Base-by-base conservation (phyloP, 2,113 vertebrate genomes). In the Callopanchax toddi region DNA sequence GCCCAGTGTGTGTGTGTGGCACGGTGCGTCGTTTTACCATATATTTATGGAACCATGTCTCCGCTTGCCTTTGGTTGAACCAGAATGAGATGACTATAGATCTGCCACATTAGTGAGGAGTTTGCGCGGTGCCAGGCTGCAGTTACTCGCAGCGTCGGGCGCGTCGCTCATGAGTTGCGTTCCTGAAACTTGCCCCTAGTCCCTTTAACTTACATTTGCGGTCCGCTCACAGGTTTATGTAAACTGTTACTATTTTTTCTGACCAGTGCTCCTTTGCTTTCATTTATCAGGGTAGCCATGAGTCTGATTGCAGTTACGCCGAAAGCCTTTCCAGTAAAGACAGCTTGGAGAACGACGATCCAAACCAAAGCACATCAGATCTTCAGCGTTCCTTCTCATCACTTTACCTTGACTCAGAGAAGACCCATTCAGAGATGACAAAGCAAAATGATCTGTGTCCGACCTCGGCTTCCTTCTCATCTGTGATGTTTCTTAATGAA, bases 321-420 rank as follows among this genome's bases (percentile, higher is more conserved):
- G 94, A 94, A 77, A 97, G 93, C 56, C 65, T 95, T 53, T 94
- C 87, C 13, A 96, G 94, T 84, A 79, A 91, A 78, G 96, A 99
- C 86, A 99, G 96, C 76, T 93, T 98, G 83, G 96, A 98, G 55
- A 89, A 78, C 67, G 90, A 91, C 54, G 89, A 93, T 9, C 75
- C 49, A 81, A 86, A 87, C 68, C 85, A 81, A 60, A 88, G 75
- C 64, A 58, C 61, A 66, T 71, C 76, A 49, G 22, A 67, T 9
- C 74, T 10, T 50, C 84, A 82, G 68, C 76, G 51, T 16, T 60
- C 76, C 59, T 82, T 25, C 82, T 79, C 78, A 58, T 71, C 85
- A 23, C 34, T 69, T n/a, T 64, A 80, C 1, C 71, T 87, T 60
- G 85, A 85, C 64, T 84, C 75, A 66, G 53, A 84, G 54, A 76